Evolutionary conservation across 2,888 invertebrate genomes (phyloP), one percentile per base, ranked within the genome.

Genomic region (Serripes groenlandicus): DNA sequence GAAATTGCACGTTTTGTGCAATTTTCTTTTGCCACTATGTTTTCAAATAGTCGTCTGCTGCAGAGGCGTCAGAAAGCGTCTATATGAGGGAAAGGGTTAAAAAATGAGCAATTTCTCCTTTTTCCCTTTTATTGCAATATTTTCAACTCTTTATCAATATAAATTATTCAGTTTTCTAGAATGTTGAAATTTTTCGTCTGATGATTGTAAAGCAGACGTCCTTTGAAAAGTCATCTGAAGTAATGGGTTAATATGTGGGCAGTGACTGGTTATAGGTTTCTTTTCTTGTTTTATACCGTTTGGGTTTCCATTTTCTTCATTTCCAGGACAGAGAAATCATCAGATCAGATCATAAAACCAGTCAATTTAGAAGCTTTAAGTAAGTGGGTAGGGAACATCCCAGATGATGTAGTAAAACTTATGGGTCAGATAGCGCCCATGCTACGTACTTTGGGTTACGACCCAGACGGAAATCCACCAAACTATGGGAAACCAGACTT

Each of bases 271-370:
- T n/a, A n/a, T n/a, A n/a, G n/a, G n/a, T n/a, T n/a, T n/a, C 18
- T 49, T 49, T 49, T 49, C 7, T 49, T 49, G 15, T 1, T 3
- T 21, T 49, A 5, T 5, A 5, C 21, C 7, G 7, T 42, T 42
- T 7, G 15, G 49, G 49, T 1, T 30, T 30, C 3, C 34, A 34
- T 62, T 34, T 21, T 62, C 7, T 56, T 26, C 56, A 56, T 26
- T 62, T 95, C 75, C 96, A 99, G 99, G 95, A 98, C 98, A 94
- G 99, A 99, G 95, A 96, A 99, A 85, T 99, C 99, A 71, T 98
- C 99, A 86, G 99, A 99, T 96, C 99, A 99, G 96, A 99, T 99
- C 91, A 98, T 99, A 95, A 99, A 99, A 93, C 99, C 99, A 23
- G 97, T 99, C 82, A 99, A 99, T 96, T 96, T 98, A 93, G 99